These are phyloP conservation scores for Pogonocichla stellata DNA, from an alignment of 2,113 vertebrate genomes.

Conservation along the genomic window DNA sequence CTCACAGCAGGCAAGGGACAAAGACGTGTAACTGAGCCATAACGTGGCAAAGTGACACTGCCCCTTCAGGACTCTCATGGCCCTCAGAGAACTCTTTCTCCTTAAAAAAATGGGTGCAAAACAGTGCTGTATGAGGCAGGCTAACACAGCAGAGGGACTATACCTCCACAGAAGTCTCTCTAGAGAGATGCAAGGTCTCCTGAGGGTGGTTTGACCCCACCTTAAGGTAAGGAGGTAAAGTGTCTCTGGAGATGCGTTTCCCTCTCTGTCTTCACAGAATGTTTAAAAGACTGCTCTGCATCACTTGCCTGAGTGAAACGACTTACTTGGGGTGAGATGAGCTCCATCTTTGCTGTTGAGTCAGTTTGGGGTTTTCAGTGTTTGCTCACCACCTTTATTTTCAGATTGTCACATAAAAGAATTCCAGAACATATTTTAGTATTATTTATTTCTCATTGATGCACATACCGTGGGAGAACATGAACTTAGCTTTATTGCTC, in stretches of 20 bases:
- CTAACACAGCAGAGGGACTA: background rate
- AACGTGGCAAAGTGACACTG: background rate
- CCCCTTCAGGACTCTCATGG: background rate
- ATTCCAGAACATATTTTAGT: background rate
- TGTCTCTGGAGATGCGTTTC: background rate
- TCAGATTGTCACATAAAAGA: background rate
- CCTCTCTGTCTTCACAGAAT: background rate
- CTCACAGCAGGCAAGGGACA: background rate
- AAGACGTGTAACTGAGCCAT: background rate
- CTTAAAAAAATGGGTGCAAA: background rate
- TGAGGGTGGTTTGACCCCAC: background rate
- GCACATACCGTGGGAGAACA: background rate
- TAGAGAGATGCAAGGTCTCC: background rate
- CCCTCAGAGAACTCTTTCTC: background rate
- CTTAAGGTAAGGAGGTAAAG: background rate
- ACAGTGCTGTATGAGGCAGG: background rate
- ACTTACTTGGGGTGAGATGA: background rate
- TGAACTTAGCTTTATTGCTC: slow-evolving; percentile 21
- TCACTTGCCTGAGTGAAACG: background rate
- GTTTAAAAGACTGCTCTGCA: background rate
- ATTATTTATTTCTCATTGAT: slow-evolving; percentile 24
- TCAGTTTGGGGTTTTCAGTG: background rate
- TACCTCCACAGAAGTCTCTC: background rate
- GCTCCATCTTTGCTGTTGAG: background rate
- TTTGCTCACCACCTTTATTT: background rate